A percentile compares a stretch with the other conserved stretches of the same genome.
These are phyloP conservation scores for Calosoma granatense DNA, from an alignment of 1,140 invertebrate genomes.

Conservation along the genomic window DNA sequence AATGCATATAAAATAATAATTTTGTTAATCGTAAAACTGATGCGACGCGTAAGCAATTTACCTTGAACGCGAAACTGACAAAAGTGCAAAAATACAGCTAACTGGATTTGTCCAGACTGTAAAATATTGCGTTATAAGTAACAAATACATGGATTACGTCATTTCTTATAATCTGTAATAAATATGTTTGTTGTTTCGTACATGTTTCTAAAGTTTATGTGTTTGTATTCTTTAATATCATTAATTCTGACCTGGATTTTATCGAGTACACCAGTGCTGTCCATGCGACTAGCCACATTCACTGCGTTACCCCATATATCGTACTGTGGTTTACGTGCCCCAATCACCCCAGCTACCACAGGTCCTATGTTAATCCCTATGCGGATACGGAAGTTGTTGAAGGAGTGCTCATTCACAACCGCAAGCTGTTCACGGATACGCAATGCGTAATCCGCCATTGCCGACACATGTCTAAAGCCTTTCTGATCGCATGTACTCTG, in stretches of 20 bases:
- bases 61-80: no score
- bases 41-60: no score
- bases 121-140: no score
- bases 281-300: conserved; percentile 85
- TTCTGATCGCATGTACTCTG: conserved; percentile 66
- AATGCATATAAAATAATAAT: no score
- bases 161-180: no score
- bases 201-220: no score
- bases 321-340: conserved; percentile 83
- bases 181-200: no score
- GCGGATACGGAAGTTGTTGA: conserved; percentile 91
- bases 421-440: conserved; percentile 75
- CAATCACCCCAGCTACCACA: conserved; percentile 92
- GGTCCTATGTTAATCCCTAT: conserved; percentile 93
- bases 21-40: no score
- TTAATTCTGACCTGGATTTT: conserved; percentile 60
- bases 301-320: conserved; percentile 94
- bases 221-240: no score
- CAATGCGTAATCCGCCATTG: conserved; percentile 87
- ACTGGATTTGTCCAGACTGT: no score
- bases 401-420: conserved; percentile 91
- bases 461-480: conserved; percentile 68
- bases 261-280: conserved; percentile 71
- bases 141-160: no score
- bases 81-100: no score